Base-by-base conservation (phyloP, 2,888 invertebrate species). In the Abrostola triplasia region DNA sequence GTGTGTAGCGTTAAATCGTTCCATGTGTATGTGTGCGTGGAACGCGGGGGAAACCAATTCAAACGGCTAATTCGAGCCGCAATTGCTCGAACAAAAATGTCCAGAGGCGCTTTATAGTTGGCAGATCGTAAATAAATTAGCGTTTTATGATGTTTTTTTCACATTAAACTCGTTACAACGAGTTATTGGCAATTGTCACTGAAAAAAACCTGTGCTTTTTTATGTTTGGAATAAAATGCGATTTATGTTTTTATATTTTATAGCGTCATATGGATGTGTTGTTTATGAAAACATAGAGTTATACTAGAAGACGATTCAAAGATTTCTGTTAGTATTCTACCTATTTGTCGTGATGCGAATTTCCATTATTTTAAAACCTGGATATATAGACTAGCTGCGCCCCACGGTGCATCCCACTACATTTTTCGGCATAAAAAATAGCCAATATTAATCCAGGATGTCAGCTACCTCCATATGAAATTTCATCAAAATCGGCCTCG, bases 11-110 rank as follows among this genome's bases (percentile, higher is more conserved):
- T 76, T 73, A 79, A 77, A 81, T 82, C 64, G 79, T 86, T 88
- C 77, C 79, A 77, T 83, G 85, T 77, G 79, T 63, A 36, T 81
- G 85, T 85, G 84, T 83, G 88, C 65, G 81, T 76, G 81, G 80
- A 81, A 84, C 86, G 88, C 86, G 86, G 82, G 24, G 80, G 84
- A 84, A 85, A 89, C 83, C 90, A 87, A 90, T 92, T 88, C 83
- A 87, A 91, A 90, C 84, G 89, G 91, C 91, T 92, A 92, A 92
- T 92, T 92, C 90, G 89, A 91, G 88, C 81, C 73, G 76, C 78
- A 81, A 84, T 80, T 82, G 81, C 81, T 79, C 75, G 77, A 82
- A 84, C 84, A 82, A 76, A 79, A 81, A 80, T 70, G 74, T 80
- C 70, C 76, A 66, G 74, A 80, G 76, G 70, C 77, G 76, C 77